Conservation (phyloP, 2,888 invertebrate genomes). For the Morpho deidamia region DNA sequence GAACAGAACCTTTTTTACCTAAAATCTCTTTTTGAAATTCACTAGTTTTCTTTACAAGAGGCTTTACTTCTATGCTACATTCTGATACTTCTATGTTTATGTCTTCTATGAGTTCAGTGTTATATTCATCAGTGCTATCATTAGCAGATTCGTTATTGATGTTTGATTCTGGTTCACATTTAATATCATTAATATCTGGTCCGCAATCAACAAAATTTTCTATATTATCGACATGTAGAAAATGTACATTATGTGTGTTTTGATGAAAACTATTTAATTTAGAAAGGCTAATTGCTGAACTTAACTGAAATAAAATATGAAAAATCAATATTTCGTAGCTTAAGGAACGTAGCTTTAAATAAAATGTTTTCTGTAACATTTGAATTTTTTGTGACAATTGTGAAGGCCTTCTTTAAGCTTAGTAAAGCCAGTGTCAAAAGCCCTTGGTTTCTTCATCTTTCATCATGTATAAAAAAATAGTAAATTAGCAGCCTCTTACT, state of each 20-base stretch:
- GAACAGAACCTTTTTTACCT: not conserved
- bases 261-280: conserved; percentile 5
- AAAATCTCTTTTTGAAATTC: not conserved
- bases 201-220: conserved; percentile 21
- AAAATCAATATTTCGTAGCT: not conserved
- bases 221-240: not conserved
- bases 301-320: conserved; percentile 1
- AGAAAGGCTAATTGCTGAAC: conserved; percentile 1
- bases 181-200: conserved; percentile 4
- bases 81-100: conserved; percentile 5
- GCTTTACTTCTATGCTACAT: conserved; percentile 7
- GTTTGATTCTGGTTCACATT: conserved; percentile 9
- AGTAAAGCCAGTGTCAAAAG: too few species aligned
- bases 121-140: not conserved
- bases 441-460: too few species aligned
- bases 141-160: not conserved
- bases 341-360: too few species aligned
- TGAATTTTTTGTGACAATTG: too few species aligned
- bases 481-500: too few species aligned
- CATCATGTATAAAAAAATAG: too few species aligned
- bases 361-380: not conserved
- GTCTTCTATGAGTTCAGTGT: not conserved
- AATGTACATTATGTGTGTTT: conserved; percentile 1
- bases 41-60: not conserved
- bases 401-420: too few species aligned